Conservation (phyloP, 2,888 invertebrate species). For the Drosophila seclusa region DNA sequence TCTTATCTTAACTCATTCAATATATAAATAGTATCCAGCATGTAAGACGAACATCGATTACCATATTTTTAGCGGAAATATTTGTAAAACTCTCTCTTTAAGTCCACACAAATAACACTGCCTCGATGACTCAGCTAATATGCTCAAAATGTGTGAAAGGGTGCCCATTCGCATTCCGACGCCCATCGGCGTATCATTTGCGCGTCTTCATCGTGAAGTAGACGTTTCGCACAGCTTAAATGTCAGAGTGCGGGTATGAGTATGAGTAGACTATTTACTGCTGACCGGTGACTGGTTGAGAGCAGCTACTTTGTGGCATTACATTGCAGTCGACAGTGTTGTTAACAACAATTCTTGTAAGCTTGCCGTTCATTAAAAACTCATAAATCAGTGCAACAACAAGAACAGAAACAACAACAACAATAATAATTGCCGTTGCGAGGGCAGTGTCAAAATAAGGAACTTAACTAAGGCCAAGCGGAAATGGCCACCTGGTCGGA, state of each 20-base stretch:
- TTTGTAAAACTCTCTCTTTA: neutral
- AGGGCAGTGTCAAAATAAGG: conserved; percentile 66
- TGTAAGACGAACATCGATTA: neutral
- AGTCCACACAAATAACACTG: neutral
- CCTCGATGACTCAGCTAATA: conserved; percentile 24
- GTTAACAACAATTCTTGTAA: conserved; percentile 80
- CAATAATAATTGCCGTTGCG: conserved; percentile 69
- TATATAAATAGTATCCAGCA: neutral
- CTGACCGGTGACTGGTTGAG: conserved; percentile 42
- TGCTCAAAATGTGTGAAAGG: conserved; percentile 8
- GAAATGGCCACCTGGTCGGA: conserved; percentile 59
- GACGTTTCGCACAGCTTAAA: conserved; percentile 56
- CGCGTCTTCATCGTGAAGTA: conserved; percentile 62
- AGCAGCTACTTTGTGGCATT: conserved; percentile 50
- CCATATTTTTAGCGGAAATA: neutral
- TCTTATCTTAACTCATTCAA: neutral
- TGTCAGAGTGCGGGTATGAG: conserved; percentile 45
- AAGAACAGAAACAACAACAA: conserved; percentile 28
- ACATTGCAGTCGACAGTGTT: conserved; percentile 55
- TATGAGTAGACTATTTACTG: conserved; percentile 22
- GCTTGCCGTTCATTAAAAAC: conserved; percentile 80
- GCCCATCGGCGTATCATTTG: conserved; percentile 69
- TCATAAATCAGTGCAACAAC: conserved; percentile 73
- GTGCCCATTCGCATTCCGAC: conserved; percentile 46
- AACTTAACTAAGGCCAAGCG: conserved; percentile 40